Conservation (phyloP, 2,888 invertebrate species). For the Acronicta alni region DNA sequence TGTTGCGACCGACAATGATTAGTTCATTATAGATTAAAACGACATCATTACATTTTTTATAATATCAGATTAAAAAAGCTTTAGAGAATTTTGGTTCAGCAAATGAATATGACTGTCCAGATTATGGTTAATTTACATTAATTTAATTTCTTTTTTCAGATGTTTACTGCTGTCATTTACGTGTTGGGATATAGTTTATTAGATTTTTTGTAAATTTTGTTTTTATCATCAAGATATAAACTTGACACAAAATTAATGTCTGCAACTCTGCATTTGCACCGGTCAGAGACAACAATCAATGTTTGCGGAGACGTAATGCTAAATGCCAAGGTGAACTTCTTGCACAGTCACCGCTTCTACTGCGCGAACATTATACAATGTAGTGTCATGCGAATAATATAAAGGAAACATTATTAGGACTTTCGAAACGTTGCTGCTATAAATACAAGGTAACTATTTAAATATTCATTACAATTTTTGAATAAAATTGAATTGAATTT, state of each 20-base stretch:
- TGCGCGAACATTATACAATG: slow-evolving; percentile 61
- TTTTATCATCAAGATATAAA: neutral
- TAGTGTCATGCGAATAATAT: slow-evolving; percentile 45
- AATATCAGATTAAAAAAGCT: slow-evolving; percentile 12
- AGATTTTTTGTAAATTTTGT: neutral
- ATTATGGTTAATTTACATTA: no score
- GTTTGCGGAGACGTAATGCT: slow-evolving; percentile 67
- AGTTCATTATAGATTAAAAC: slow-evolving; percentile 33
- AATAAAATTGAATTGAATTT: slow-evolving; percentile 1
- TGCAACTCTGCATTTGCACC: slow-evolving; percentile 42
- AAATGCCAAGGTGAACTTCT: slow-evolving; percentile 86
- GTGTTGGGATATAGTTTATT: neutral
- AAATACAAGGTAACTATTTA: slow-evolving; percentile 15
- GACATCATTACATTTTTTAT: slow-evolving; percentile 17
- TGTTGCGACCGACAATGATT: slow-evolving; percentile 46
- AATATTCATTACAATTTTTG: neutral
- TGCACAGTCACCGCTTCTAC: slow-evolving; percentile 72
- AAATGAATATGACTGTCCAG: neutral
- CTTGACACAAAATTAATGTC: slow-evolving; percentile 6
- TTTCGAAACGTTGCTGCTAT: slow-evolving; percentile 33
- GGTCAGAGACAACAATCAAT: slow-evolving; percentile 62
- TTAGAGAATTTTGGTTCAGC: neutral
- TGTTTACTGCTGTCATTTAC: neutral
- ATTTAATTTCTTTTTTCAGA: no score
- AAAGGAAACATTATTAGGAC: slow-evolving; percentile 46